Evolutionary conservation across 2,797 vertebrate species (phyloP).

Genomic region (Hippopotamyrus pictus): DNA sequence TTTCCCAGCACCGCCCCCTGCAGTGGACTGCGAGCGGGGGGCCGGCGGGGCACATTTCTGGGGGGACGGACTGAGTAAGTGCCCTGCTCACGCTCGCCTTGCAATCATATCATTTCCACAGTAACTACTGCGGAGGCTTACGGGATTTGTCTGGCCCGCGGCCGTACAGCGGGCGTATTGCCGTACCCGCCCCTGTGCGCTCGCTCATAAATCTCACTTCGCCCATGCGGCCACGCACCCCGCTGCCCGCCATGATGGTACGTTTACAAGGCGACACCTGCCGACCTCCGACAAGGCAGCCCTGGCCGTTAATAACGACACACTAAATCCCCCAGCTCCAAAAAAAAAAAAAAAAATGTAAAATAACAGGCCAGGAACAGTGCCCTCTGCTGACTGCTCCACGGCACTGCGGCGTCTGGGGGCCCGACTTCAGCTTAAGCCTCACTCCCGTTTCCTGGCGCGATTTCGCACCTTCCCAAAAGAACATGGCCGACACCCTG

Average conservation of each 20-base stretch:
- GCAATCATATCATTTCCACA: neutral
- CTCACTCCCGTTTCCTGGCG: neutral
- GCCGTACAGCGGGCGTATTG: neutral
- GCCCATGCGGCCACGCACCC: neutral
- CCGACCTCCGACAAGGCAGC: constrained; percentile 22
- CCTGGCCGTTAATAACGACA: constrained; percentile 19
- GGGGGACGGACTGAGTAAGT: neutral
- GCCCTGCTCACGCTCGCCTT: neutral
- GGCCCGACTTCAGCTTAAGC: too few relatives aligned
- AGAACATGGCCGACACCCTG: neutral
- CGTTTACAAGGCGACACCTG: constrained; percentile 11
- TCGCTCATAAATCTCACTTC: constrained; percentile 1
- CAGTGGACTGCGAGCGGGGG: neutral
- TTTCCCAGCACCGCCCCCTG: neutral
- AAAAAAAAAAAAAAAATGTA: neutral
- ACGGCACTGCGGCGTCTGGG: neutral
- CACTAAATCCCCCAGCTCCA: constrained; percentile 21
- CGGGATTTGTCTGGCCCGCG: neutral
- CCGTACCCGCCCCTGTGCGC: neutral
- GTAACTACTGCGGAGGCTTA: neutral
- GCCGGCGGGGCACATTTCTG: neutral
- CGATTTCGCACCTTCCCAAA: neutral
- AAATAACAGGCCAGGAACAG: neutral
- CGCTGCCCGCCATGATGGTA: constrained; percentile 1
- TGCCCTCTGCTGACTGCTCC: neutral